Evolutionary conservation across 30 jellyfish, hydroid and myxozoan genomes (phyloP).

Genomic region (Rhopilema esculentum): DNA sequence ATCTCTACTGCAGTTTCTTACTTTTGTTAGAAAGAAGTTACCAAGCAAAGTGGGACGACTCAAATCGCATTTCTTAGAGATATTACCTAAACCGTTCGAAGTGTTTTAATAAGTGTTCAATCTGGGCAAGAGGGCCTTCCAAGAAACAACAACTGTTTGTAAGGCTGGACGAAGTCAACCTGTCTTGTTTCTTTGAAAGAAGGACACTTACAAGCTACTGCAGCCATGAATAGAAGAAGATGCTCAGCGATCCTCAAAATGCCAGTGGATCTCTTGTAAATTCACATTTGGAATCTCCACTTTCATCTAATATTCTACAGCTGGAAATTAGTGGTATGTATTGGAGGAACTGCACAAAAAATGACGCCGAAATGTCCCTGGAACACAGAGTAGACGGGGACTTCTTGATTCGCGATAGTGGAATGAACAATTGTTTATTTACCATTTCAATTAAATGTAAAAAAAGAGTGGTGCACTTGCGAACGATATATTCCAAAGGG

Average conservation of each 20-base stretch:
- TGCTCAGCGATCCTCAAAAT: slow-evolving; percentile 17
- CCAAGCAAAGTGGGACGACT: background rate
- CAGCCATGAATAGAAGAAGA: slow-evolving; percentile 28
- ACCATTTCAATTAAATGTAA: slow-evolving; percentile 39
- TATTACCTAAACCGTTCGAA: background rate
- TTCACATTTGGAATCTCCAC: background rate
- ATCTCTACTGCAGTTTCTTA: background rate
- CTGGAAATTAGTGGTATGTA: slow-evolving; percentile 58
- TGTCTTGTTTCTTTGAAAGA: background rate
- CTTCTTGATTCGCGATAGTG: slow-evolving; percentile 58
- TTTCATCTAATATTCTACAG: background rate
- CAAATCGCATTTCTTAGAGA: background rate
- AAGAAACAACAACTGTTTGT: background rate
- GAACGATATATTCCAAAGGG: slow-evolving; percentile 43
- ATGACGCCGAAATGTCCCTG: slow-evolving; percentile 38
- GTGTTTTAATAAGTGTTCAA: too few species aligned
- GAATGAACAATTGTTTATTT: slow-evolving; percentile 3
- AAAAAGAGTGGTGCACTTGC: slow-evolving; percentile 23
- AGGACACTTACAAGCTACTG: background rate
- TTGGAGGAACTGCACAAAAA: slow-evolving; percentile 35
- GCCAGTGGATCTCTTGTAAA: background rate
- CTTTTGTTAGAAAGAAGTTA: background rate
- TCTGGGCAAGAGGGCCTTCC: background rate
- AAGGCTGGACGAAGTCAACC: background rate
- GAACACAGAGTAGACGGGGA: slow-evolving; percentile 20